A percentile compares a stretch with the other conserved stretches of the same genome.
These are phyloP conservation scores for Athalia circularis DNA, from an alignment of 2,888 invertebrate species.

Conservation along the genomic window DNA sequence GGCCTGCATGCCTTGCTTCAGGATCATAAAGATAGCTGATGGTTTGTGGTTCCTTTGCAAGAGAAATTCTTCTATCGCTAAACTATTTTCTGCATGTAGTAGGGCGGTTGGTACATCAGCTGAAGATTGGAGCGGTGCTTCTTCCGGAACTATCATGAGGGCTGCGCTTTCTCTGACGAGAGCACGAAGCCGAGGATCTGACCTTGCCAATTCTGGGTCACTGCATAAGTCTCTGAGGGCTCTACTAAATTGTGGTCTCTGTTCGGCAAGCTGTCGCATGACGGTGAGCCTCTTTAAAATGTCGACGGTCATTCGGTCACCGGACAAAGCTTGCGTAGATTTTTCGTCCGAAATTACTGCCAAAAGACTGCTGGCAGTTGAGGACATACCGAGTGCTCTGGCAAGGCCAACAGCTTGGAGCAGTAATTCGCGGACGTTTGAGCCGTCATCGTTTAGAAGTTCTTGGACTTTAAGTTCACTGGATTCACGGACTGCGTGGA, in stretches of 20 bases:
- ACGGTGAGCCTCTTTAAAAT: constrained; percentile 83
- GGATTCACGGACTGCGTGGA: constrained; percentile 79
- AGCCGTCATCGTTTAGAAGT: constrained; percentile 76
- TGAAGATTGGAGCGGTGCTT: constrained; percentile 79
- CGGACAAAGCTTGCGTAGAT: constrained; percentile 77
- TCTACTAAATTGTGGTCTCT: constrained; percentile 79
- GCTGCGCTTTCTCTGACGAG: constrained; percentile 85
- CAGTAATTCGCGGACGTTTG: constrained; percentile 74
- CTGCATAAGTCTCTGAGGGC: constrained; percentile 80
- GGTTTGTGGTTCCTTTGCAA: constrained; percentile 78
- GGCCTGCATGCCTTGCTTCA: constrained; percentile 84
- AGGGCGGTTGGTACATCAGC: constrained; percentile 83
- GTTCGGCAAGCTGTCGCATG: constrained; percentile 83
- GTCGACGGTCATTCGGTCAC: constrained; percentile 79
- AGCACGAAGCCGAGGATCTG: constrained; percentile 82
- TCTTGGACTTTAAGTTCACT: constrained; percentile 78
- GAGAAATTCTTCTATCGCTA: constrained; percentile 87
- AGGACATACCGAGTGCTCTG: constrained; percentile 81
- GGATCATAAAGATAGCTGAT: constrained; percentile 81
- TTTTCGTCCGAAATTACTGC: constrained; percentile 77
- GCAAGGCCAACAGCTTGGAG: constrained; percentile 83
- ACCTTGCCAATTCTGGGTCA: constrained; percentile 81
- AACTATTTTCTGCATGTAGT: constrained; percentile 81
- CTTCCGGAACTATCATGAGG: constrained; percentile 81
- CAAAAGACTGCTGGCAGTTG: constrained; percentile 78